Evolutionary conservation across 2,888 invertebrate species (phyloP), one percentile per base, ranked within the genome.

Genomic region (Ypsolopha sequella): DNA sequence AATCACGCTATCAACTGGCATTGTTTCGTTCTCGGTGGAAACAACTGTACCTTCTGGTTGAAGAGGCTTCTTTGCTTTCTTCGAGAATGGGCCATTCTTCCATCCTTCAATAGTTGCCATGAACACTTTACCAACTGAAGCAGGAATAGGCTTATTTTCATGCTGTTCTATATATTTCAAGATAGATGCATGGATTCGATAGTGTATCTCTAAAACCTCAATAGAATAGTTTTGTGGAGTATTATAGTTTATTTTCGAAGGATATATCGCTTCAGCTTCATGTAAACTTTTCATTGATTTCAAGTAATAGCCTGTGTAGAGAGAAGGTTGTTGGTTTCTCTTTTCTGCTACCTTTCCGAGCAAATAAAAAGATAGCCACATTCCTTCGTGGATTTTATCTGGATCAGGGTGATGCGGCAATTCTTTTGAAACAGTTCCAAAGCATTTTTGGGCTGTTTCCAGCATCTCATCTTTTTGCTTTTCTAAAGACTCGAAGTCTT

Each of bases 331-430:
- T 57, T 91, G 91, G 58, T 92, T 91, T 54, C 91, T 89, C 68
- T 98, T 98, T 73, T 98, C 97, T 0, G 93, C 91, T 51, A 97
- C 93, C 89, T 98, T 98, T 0, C 96, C 98, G n/a, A 98, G 84
- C 94, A 98, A 96, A 68, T 97, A 98, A 73, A 95, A 95, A 65
- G 95, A 92, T 38, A 97, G 84, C 98, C 98, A 98, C 53, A 93
- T 89, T 67, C 98, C 97, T 68, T 97, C 96, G 56, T 91, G 90
- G 0, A 87, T 76, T 56, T 88, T 88, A 51, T 90, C 90, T 0
- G 85, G 74, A 57, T 88, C 88, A 50, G 69, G 73, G 54, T 73
- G 80, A 46, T 75, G 80, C 54, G 89, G 88, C 51, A 90, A 88
- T 58, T 91, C 88, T 51, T 89, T 87, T 53, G 92, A 88, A 1